A percentile compares a stretch with the other conserved stretches of the same genome.
phyloP scores from a whole-genome alignment of 1,140 invertebrate genomes.

The Himalopsyche phryganea region DNA sequence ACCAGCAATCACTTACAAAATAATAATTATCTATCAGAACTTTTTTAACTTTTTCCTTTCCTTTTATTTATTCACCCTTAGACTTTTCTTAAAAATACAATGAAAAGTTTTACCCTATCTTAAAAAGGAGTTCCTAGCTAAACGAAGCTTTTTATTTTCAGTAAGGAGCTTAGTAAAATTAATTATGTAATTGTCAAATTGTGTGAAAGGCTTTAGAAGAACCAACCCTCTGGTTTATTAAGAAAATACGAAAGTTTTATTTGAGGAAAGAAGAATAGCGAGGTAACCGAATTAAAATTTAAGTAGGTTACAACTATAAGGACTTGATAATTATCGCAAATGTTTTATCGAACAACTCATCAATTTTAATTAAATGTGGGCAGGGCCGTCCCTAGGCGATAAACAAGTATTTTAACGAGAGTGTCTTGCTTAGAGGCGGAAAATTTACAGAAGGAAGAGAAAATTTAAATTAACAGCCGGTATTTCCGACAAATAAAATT shows the following conservation, averaged over 20 bases:
- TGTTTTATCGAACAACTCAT: conserved; percentile 27
- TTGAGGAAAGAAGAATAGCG: not conserved
- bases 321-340: conserved; percentile 26
- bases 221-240: not conserved
- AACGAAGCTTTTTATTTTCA: not conserved
- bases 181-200: conserved; percentile 3
- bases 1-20: no score
- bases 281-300: not conserved
- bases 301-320: conserved; percentile 20
- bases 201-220: not conserved
- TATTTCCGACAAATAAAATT: not conserved
- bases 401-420: not conserved
- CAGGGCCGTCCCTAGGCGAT: not conserved
- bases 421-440: not conserved
- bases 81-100: no score
- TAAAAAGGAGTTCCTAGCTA: not conserved
- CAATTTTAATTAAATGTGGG: conserved; percentile 28
- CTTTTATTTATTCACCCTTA: no score
- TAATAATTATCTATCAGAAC: no score
- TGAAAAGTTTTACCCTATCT: not conserved
- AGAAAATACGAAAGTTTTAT: not conserved
- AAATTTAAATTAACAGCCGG: not conserved
- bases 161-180: not conserved
- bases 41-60: no score
- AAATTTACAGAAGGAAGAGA: no score